Base-by-base conservation (phyloP, 2,888 invertebrate species). In the Callyntrura sp. region DNA sequence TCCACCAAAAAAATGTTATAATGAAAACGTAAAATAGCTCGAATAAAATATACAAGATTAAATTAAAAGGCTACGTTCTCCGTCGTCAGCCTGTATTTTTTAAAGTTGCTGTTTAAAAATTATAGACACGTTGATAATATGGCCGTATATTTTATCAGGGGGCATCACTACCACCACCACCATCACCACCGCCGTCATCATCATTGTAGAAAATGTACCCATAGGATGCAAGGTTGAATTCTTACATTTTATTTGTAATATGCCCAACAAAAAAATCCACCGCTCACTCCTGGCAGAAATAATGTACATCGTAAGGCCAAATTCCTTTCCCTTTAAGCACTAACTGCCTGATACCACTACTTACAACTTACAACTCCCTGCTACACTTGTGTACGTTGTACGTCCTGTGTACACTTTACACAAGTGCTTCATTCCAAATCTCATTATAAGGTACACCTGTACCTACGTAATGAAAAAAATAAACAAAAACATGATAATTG, bases 241-340 rank as follows among this genome's bases (percentile, higher is more conserved):
- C 23, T 62, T 62, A 48, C 62, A 78, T 28, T 78, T 9, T n/a
- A n/a, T n/a, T n/a, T n/a, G n/a, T n/a, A n/a, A 57, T 35, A 55
- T 84, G 73, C 85, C 60, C 62, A 78, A 5, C 9, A 68, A 73
- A 43, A 73, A 57, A 84, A n/a, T n/a, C n/a, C n/a, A 78, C 48
- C 73, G 76, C 85, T 85, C 73, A 57, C 60, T n/a, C n/a, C n/a
- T 76, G 76, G 48, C 85, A 76, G 28, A 45, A 79, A n/a, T n/a
- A n/a, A 85, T 78, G 25, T 78, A 48, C 51, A 85, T 62, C 76
- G 62, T 85, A 85, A 85, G 78, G 85, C 78, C 85, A 65, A 85
- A 85, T 85, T 85, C 85, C 85, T 85, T 85, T 85, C 78, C 85
- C 85, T 85, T 85, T 28, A 28, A 23, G 8, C 8, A 20, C 20